phyloP scores from a whole-genome alignment of 2,797 vertebrate genomes.

The Octomys mimax region DNA sequence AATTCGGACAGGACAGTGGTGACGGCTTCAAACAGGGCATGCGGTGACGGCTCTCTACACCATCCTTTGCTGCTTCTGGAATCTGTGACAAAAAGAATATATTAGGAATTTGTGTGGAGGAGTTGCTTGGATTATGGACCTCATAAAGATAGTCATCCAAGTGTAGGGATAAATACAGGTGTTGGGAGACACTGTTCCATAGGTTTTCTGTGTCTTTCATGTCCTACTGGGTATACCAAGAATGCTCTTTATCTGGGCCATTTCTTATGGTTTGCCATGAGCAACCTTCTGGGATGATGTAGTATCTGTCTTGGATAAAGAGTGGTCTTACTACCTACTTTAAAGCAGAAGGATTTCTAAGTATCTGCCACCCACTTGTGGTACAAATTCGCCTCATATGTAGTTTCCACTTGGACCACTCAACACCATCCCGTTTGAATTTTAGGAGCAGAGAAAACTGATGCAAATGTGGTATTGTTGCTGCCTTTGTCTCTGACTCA shows the following conservation, averaged over 20 bases:
- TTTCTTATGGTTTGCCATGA: not conserved
- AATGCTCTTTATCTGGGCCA: not conserved
- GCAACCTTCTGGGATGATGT: slow-evolving; percentile 13
- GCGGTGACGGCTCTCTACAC: no score
- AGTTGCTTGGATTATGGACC: not conserved
- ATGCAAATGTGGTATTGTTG: not conserved
- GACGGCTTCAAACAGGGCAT: no score
- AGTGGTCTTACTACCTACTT: not conserved
- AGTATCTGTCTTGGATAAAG: slow-evolving; percentile 19
- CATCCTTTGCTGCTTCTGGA: not conserved
- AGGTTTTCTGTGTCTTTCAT: not conserved
- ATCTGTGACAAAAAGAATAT: not conserved
- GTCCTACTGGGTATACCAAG: not conserved
- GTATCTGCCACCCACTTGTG: not conserved
- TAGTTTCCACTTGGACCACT: not conserved
- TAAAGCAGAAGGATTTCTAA: not conserved
- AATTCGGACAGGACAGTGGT: no score
- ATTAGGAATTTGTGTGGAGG: not conserved
- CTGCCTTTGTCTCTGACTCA: not conserved
- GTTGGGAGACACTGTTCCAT: not conserved
- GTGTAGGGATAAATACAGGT: not conserved
- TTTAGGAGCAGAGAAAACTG: not conserved
- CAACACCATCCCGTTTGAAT: not conserved
- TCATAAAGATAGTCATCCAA: accelerated
- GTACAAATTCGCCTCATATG: accelerated